Conservation (phyloP, 2,888 invertebrate species). For the Eumacrocentrus americanus region DNA sequence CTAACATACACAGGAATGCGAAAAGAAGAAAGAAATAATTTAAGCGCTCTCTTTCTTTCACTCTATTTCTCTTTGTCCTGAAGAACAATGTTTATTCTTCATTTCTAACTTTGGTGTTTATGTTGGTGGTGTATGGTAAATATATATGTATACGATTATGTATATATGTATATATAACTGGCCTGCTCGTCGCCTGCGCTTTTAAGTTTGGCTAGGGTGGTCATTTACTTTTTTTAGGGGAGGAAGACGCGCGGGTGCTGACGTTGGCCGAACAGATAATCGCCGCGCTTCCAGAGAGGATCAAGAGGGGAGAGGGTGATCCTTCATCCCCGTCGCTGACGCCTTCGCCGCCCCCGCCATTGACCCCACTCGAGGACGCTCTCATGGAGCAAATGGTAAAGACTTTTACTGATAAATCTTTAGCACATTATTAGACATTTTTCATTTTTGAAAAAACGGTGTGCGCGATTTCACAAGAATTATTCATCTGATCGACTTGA, state of each 20-base stretch:
- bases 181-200: conserved; percentile 35
- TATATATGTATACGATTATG: neutral
- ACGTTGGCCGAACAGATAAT: conserved; percentile 97
- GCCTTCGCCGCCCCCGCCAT: conserved; percentile 53
- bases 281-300: conserved; percentile 96
- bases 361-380: conserved; percentile 57
- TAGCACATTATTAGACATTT: no score
- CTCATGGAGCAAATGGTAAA: conserved; percentile 63
- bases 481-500: no score
- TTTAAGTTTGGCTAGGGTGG: conserved; percentile 51
- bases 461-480: no score
- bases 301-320: conserved; percentile 72
- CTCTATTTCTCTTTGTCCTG: conserved; percentile 22
- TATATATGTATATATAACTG: conserved; percentile 11
- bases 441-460: no score
- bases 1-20: no score
- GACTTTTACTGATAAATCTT: no score
- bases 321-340: conserved; percentile 60
- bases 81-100: no score
- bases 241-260: conserved; percentile 88
- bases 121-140: conserved; percentile 13
- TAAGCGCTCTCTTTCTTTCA: neutral
- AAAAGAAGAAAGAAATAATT: neutral
- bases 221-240: conserved; percentile 71
- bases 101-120: conserved; percentile 37